These are phyloP conservation scores for Pitangus sulphuratus DNA, from an alignment of 2,797 vertebrate species.

Conservation along the genomic window DNA sequence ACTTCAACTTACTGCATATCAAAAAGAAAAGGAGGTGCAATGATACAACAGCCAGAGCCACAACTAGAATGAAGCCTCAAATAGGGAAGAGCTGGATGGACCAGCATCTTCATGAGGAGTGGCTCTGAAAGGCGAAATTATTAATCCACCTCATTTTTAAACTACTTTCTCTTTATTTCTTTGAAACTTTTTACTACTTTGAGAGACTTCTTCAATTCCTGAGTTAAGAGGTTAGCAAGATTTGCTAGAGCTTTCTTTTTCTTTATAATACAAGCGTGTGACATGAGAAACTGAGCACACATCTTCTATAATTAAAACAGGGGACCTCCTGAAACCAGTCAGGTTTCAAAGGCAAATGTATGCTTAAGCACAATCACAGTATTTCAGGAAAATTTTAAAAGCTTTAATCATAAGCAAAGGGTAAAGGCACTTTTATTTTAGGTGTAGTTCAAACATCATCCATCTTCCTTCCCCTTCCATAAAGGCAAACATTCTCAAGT, in stretches of 20 bases:
- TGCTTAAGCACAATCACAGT: neutral
- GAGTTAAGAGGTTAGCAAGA: neutral
- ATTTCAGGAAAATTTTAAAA: conserved; percentile 32
- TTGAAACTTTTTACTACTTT: neutral
- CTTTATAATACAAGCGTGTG: neutral
- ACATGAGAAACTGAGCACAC: neutral
- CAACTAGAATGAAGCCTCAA: neutral
- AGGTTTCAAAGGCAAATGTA: conserved; percentile 26
- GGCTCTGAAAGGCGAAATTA: neutral
- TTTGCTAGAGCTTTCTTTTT: neutral
- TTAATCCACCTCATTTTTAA: neutral
- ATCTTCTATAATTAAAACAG: neutral
- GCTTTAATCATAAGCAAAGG: conserved; percentile 1
- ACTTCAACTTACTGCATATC: fast-evolving
- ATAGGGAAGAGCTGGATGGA: neutral
- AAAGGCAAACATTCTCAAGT: conserved; percentile 45
- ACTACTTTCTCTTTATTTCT: neutral
- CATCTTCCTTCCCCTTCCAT: conserved; percentile 42
- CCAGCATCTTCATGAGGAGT: neutral
- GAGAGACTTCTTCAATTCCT: neutral
- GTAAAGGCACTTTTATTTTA: conserved; percentile 40
- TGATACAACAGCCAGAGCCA: fast-evolving
- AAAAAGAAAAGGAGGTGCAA: neutral
- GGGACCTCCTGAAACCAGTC: neutral
- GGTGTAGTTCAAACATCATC: conserved; percentile 19